Conservation (phyloP, 1,140 invertebrate species). For the Bathynomus jamesi region DNA sequence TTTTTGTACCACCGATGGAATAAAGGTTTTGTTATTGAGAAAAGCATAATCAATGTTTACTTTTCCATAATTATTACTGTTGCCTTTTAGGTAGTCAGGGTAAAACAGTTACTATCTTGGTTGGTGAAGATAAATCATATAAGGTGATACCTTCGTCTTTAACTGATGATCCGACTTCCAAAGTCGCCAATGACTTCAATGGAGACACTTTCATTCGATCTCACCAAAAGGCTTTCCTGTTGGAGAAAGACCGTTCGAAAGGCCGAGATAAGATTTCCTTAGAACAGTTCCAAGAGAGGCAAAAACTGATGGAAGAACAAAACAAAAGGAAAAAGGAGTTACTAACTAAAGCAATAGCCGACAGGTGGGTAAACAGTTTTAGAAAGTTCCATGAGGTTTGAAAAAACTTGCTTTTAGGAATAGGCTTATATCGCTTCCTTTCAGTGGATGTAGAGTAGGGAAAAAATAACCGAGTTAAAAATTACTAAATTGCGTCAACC, state of each 20-base stretch:
- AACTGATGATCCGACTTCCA: background rate
- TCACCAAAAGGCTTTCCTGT: background rate
- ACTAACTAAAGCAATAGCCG: constrained; percentile 59
- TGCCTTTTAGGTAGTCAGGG: constrained; percentile 23
- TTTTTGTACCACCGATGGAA: too few relatives aligned
- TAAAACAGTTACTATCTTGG: constrained; percentile 19
- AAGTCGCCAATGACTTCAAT: background rate
- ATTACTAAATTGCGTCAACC: too few relatives aligned
- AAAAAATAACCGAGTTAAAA: too few relatives aligned
- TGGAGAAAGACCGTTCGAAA: constrained; percentile 4
- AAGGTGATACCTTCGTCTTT: constrained; percentile 12
- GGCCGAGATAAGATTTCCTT: background rate
- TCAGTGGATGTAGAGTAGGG: background rate
- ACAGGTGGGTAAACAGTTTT: constrained; percentile 49
- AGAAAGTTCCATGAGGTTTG: constrained; percentile 4
- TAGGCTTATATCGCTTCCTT: background rate
- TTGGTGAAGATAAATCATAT: constrained; percentile 22
- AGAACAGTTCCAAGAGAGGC: constrained; percentile 53
- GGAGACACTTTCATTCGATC: background rate
- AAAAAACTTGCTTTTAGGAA: constrained; percentile 21
- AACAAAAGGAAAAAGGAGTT: constrained; percentile 64
- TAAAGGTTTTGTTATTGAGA: too few relatives aligned
- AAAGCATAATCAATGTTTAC: too few relatives aligned
- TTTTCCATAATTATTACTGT: too few relatives aligned
- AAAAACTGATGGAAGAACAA: constrained; percentile 66